Conservation (phyloP, 2,113 vertebrate genomes). For the Larimichthys crocea region DNA sequence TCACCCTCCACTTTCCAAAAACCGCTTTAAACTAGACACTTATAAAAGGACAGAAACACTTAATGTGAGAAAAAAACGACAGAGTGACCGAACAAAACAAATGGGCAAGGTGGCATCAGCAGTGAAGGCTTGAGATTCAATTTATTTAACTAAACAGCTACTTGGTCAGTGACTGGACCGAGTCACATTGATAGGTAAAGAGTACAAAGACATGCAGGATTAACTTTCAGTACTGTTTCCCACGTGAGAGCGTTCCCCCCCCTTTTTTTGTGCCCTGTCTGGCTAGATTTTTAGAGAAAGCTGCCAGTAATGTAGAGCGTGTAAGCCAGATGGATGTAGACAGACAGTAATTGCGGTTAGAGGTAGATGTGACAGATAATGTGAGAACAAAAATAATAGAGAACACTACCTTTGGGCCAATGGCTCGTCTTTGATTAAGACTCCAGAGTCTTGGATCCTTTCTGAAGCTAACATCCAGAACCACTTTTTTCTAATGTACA, state of each 20-base stretch:
- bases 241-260: not conserved
- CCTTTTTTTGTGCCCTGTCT: constrained; percentile 42
- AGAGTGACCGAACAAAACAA: constrained; percentile 8
- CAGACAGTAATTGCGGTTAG: constrained; percentile 28
- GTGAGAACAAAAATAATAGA: constrained; percentile 36
- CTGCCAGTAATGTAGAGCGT: constrained; percentile 35
- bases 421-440: constrained; percentile 36
- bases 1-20: constrained; percentile 17
- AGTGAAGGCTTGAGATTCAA: constrained; percentile 25
- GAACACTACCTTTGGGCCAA: constrained; percentile 22
- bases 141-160: constrained; percentile 35
- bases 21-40: constrained; percentile 23
- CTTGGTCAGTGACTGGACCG: constrained; percentile 29
- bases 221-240: constrained; percentile 17
- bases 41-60: constrained; percentile 36
- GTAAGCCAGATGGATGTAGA: constrained; percentile 32
- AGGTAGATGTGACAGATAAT: constrained; percentile 62
- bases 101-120: constrained; percentile 2
- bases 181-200: constrained; percentile 44
- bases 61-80: not conserved
- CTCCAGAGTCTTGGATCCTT: constrained; percentile 2
- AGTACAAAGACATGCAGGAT: constrained; percentile 58
- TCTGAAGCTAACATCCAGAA: constrained; percentile 19
- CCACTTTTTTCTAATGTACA: constrained; percentile 9
- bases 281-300: constrained; percentile 53